Evolutionary conservation across 2,888 invertebrate species (phyloP), one percentile per base, ranked within the genome.

Genomic region (Drosophila barbarae): DNA sequence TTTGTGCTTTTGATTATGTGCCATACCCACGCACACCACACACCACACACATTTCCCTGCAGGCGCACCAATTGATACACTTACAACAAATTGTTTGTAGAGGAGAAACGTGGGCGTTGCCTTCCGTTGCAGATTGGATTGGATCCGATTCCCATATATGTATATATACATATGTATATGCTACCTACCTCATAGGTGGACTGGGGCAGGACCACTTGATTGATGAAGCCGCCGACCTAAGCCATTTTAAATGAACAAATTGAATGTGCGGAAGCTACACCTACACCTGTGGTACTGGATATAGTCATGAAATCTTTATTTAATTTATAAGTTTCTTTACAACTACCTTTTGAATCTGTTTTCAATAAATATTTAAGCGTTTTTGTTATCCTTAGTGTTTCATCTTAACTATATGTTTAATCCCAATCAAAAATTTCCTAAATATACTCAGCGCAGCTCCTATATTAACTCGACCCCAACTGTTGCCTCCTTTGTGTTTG

Each of bases 1-100:
- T 81, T 81, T 81, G 81, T 83, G 86, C 85, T 86, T 81, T 81
- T 81, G 81, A 81, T 81, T 81, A 81, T 81, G 84, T 84, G 86
- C 72, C 68, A 59, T 61, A 38, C 72, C 65, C 60, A 59, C 47
- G 44, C 66, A 52, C 34, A 61, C 41, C 38, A 26, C 56, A 23
- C 42, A 28, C n/a, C 36, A 32, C 26, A 7, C 32, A 15, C 53
- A 55, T 49, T 39, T 52, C 21, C 50, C 35, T 47, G 50, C 64
- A 35, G 73, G 28, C 79, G 67, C 72, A 76, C 76, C 86, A 86
- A 81, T 84, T 86, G 86, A 83, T 83, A 85, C 80, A 84, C 83
- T 86, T 86, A 86, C 86, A 84, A 86, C 86, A 80, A 79, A 84
- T 79, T 85, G 79, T 79, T 85, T 84, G 79, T 63, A 67, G 68